A percentile compares a stretch with the other conserved stretches of the same genome.
Evolutionary conservation across 2,888 invertebrate genomes (phyloP).

Genomic region (Chymomyza amoena): DNA sequence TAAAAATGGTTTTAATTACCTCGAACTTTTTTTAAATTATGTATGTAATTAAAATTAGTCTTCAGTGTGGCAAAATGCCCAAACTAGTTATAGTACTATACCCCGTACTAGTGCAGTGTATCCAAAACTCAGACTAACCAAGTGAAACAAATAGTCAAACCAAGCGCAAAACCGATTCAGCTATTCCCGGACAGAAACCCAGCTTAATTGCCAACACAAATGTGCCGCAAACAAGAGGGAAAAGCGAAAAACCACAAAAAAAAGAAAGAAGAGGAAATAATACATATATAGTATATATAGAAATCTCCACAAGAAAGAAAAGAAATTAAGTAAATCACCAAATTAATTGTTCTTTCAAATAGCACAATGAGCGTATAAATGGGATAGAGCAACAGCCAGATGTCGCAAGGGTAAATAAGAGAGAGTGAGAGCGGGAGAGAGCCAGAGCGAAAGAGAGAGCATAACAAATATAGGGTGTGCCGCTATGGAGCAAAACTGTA

Average conservation of each 20-base stretch:
- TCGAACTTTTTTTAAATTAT: no score
- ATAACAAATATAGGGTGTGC: not conserved
- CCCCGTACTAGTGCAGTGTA: not conserved
- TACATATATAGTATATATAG: not conserved
- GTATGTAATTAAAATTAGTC: no score
- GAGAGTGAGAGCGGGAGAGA: not conserved
- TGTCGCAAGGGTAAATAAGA: not conserved
- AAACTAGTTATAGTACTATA: no score
- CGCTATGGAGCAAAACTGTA: not conserved
- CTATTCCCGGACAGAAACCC: not conserved
- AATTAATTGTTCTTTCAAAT: conserved; percentile 48
- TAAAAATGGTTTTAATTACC: no score
- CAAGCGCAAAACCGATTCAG: not conserved
- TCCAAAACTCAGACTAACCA: not conserved
- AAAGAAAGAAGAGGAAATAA: not conserved
- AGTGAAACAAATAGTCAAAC: not conserved
- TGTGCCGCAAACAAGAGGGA: conserved; percentile 4
- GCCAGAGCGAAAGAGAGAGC: not conserved
- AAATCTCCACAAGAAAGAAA: conserved; percentile 32
- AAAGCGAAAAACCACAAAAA: not conserved
- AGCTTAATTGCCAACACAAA: conserved; percentile 27
- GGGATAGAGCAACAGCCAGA: not conserved
- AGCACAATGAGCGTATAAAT: not conserved
- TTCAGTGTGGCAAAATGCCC: not conserved
- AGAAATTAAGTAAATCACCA: conserved; percentile 54